phyloP scores from a whole-genome alignment of 1,140 invertebrate species.

The Panagrolaimus sp. region DNA sequence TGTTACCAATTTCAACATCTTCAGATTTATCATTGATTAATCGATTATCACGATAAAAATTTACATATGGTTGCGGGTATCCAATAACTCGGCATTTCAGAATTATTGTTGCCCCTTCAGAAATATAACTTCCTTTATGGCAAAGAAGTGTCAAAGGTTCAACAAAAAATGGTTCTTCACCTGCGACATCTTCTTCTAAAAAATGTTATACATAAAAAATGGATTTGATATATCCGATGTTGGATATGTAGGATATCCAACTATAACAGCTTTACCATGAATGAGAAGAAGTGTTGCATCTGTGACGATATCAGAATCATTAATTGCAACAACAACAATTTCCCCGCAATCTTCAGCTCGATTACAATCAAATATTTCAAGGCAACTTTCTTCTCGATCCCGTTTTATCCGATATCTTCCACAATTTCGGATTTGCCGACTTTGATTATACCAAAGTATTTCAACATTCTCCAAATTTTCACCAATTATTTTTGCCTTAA shows the following conservation, averaged over 20 bases:
- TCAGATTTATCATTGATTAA: not conserved
- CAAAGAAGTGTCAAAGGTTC: not conserved
- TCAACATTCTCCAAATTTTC: not conserved
- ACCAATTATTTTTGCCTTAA: not conserved
- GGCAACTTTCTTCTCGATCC: not conserved
- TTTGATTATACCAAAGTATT: not conserved
- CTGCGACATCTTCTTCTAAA: not conserved
- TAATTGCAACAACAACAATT: slow-evolving; percentile 7
- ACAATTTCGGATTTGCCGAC: not conserved
- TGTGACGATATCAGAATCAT: not conserved
- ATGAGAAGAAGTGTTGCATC: not conserved
- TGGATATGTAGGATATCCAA: no score
- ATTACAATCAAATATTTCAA: slow-evolving; percentile 15
- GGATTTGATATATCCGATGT: no score
- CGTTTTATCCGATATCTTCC: not conserved
- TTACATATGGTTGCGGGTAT: slow-evolving; percentile 11
- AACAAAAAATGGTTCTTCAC: slow-evolving; percentile 14
- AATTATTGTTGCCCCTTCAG: not conserved
- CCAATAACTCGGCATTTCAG: not conserved
- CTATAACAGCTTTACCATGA: no score
- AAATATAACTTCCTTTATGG: not conserved
- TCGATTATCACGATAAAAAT: slow-evolving; percentile 2
- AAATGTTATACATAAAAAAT: no score
- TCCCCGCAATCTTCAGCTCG: not conserved
- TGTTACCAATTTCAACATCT: not conserved